Evolutionary conservation across 2,888 invertebrate species (phyloP), one percentile per base, ranked within the genome.

Genomic region (Lasius fuliginosus): DNA sequence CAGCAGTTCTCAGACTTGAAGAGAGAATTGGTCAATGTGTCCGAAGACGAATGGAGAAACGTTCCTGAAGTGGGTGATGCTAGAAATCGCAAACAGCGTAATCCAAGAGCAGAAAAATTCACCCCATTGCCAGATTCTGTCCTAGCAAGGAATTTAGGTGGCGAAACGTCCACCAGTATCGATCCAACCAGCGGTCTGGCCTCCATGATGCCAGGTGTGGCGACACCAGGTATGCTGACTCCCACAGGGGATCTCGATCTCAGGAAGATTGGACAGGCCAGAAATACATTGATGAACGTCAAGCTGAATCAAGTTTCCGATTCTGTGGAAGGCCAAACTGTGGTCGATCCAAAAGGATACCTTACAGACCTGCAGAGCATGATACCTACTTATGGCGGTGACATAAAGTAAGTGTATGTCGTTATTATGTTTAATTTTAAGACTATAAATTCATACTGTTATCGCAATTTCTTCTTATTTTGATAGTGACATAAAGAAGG

Each of bases 61-160:
- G 97, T 99, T 87, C 99, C 99, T 0, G 99, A 99, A 95, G 99
- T 99, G 0, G 99, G 99, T n/a, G 99, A 99, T 95, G 98, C 99
- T 11, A 96, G 99, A 89, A 99, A 99, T 95, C 97, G 99, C 81
- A 99, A 99, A 93, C 99, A 99, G 93, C 96, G 99, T 60, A 99
- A 99, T 95, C 98, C 99, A 0, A 96, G 99, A 74, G 97, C 98
- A 0, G 99, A 99, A 94, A 99, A 98, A 95, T 99, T 99, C 93
- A 99, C 99, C 0, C 99, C 99, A 0, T 95, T 99, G 71, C 99
- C 99, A 0, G 99, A 99, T 94, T 99, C 99, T 92, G 97, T 99
- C 4, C 95, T 99, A 62, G 97, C 99, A 0, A 96, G 97, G 92
- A 99, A 98, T 95, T 95, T 98, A 65, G 98, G 98, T 2, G 98